phyloP scores from a whole-genome alignment of 2,888 invertebrate species.

The Oligia latruncula region DNA sequence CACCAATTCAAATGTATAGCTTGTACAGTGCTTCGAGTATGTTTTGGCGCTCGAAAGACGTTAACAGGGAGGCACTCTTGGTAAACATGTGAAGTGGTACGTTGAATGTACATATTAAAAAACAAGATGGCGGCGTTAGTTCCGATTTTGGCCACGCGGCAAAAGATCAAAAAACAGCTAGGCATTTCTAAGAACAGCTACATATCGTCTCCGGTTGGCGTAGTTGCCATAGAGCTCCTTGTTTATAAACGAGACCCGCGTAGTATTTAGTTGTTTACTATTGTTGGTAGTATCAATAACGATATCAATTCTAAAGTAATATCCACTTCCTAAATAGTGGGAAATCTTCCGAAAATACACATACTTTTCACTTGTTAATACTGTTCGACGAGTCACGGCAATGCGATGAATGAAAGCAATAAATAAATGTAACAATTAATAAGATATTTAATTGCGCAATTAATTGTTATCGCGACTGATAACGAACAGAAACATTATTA shows the following conservation, averaged over 20 bases:
- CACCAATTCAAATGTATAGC: neutral
- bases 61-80: neutral
- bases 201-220: neutral
- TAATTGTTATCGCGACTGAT: neutral
- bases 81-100: too few species aligned
- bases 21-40: neutral
- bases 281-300: constrained; percentile 2
- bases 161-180: neutral
- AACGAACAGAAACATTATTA: neutral
- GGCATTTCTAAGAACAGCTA: neutral
- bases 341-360: neutral
- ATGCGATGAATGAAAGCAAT: constrained; percentile 22
- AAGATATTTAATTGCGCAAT: neutral
- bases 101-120: too few species aligned
- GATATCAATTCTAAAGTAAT: neutral
- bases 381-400: neutral
- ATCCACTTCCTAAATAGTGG: neutral
- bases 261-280: neutral
- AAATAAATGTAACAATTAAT: constrained; percentile 1
- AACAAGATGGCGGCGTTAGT: neutral
- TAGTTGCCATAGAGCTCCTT: constrained; percentile 4
- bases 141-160: neutral
- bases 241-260: constrained; percentile 1
- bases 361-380: constrained; percentile 4
- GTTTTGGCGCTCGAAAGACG: neutral